A percentile compares a stretch with the other conserved stretches of the same genome.
These are phyloP conservation scores for Pecten maximus DNA, from an alignment of 2,888 invertebrate genomes.

Conservation along the genomic window DNA sequence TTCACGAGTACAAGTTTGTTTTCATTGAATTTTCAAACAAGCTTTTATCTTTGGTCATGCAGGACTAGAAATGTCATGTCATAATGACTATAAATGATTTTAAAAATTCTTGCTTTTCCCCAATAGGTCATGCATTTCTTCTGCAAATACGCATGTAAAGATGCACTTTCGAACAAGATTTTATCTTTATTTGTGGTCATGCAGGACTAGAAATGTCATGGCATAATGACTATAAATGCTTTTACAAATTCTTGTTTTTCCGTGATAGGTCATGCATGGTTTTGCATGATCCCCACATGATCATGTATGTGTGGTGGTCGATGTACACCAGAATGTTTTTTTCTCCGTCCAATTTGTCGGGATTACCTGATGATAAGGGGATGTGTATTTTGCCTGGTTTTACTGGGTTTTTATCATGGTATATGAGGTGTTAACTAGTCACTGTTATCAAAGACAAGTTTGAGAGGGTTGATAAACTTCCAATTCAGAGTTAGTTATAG, in stretches of 20 bases:
- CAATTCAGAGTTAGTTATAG: conserved; percentile 9
- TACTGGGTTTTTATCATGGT: neutral
- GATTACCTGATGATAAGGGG: neutral
- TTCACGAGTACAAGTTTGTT: no score
- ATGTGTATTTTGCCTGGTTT: neutral
- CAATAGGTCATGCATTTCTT: neutral
- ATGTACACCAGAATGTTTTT: neutral
- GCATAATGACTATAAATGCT: neutral
- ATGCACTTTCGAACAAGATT: no score
- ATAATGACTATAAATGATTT: neutral
- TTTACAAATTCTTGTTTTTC: neutral
- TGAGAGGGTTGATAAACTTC: conserved; percentile 1
- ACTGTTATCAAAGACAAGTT: conserved; percentile 5
- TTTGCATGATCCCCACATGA: neutral
- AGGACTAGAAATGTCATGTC: neutral
- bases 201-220: neutral
- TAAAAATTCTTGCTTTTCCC: neutral
- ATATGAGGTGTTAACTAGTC: conserved; percentile 15
- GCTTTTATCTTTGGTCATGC: neutral
- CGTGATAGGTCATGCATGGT: neutral
- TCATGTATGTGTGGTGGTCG: neutral
- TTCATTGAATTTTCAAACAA: neutral
- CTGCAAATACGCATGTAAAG: no score
- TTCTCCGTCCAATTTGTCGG: neutral
- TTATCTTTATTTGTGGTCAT: no score